These are phyloP conservation scores for Heliconius himera DNA, from an alignment of 1,140 invertebrate genomes.

Conservation along the genomic window DNA sequence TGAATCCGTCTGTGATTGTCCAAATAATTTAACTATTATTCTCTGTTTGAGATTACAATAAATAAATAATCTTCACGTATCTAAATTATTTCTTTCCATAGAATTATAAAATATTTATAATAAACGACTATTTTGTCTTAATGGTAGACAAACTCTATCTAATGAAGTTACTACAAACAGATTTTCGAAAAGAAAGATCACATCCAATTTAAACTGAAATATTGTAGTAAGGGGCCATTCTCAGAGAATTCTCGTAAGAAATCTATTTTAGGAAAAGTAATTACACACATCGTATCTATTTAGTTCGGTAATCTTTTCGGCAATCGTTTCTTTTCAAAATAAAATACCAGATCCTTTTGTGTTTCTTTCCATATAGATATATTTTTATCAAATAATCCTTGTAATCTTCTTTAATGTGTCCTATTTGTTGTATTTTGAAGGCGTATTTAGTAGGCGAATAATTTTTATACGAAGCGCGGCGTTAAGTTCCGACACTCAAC, in stretches of 20 bases:
- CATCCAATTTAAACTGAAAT: conserved; percentile 52
- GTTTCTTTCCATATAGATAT: background rate
- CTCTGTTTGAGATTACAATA: too few relatives aligned
- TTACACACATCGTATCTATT: conserved; percentile 41
- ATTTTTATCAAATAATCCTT: background rate
- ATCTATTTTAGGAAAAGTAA: conserved; percentile 41
- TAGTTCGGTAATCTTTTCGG: conserved; percentile 32
- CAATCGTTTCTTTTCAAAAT: conserved; percentile 7
- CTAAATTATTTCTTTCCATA: background rate
- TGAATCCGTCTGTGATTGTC: too few relatives aligned
- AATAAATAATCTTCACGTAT: too few relatives aligned
- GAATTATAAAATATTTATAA: background rate
- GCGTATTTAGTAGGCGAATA: too few relatives aligned
- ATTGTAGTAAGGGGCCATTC: conserved; percentile 29
- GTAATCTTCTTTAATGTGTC: too few relatives aligned
- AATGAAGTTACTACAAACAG: conserved; percentile 35
- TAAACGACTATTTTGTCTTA: background rate
- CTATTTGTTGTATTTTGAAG: too few relatives aligned
- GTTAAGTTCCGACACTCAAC: too few relatives aligned
- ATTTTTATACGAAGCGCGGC: too few relatives aligned
- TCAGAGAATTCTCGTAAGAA: conserved; percentile 36
- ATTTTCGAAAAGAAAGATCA: conserved; percentile 39
- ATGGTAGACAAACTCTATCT: background rate
- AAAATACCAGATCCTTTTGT: background rate
- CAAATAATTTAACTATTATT: too few relatives aligned